Percentiles rank a stretch among this genome's conserved stretches.
phyloP scores from a whole-genome alignment of 2,797 vertebrate genomes.

The Poeciliopsis presidionis region DNA sequence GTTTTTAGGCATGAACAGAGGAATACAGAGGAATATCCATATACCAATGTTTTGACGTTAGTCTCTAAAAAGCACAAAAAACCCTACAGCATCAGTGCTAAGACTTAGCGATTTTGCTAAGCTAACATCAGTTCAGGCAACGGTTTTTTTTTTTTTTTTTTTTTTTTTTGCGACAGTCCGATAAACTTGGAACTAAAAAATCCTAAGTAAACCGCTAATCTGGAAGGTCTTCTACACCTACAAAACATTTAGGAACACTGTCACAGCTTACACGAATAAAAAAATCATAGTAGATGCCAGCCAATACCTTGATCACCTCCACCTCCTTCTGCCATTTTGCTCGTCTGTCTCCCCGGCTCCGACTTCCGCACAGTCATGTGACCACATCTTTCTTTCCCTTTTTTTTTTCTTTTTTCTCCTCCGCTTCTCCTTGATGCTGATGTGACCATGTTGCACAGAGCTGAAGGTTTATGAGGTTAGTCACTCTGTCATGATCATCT shows the following conservation, averaged over 20 bases:
- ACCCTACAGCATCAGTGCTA: conserved; percentile 25
- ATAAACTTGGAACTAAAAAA: not conserved
- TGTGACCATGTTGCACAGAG: not conserved
- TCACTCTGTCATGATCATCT: not conserved
- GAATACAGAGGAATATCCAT: not conserved
- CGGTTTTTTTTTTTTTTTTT: not conserved
- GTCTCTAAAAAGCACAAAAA: conserved; percentile 6
- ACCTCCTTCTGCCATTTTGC: conserved; percentile 75
- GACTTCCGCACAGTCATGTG: conserved; percentile 68
- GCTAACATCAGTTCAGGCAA: conserved; percentile 31
- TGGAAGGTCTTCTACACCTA: not conserved
- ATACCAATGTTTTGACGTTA: not conserved
- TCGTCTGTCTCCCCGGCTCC: conserved; percentile 66
- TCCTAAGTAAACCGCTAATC: not conserved
- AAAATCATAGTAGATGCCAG: not conserved
- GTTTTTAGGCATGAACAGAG: not conserved
- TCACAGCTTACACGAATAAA: conserved; percentile 9
- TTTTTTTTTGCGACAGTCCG: not conserved
- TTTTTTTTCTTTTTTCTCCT: conserved; percentile 1
- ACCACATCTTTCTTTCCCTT: conserved; percentile 23
- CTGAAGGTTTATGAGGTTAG: not conserved
- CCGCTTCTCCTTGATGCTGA: conserved; percentile 1
- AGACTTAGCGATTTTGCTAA: conserved; percentile 44
- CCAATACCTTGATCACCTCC: conserved; percentile 65
- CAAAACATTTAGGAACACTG: not conserved